Conservation (phyloP, 2,888 invertebrate genomes). For the Protonemura montana region DNA sequence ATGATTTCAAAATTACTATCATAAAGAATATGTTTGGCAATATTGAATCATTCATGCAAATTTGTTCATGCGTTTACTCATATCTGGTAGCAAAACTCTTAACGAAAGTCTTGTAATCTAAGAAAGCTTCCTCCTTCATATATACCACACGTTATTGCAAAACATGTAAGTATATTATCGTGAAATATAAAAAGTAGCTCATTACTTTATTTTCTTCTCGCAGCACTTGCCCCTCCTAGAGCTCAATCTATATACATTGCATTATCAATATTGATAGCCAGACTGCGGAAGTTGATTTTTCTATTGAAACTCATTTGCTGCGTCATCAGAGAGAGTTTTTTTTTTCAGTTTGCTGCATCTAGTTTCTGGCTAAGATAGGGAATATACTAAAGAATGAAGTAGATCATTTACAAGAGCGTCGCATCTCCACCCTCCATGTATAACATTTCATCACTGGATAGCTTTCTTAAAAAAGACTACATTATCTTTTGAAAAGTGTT, state of each 20-base stretch:
- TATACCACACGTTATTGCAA: too few species aligned
- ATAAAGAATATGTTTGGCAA: too few species aligned
- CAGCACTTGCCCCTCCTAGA: background rate
- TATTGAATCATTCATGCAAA: too few species aligned
- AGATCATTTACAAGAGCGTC: background rate
- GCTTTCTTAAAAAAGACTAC: constrained; percentile 9
- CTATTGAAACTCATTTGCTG: constrained; percentile 20
- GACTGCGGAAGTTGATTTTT: background rate
- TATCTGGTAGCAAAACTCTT: too few species aligned
- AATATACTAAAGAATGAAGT: background rate
- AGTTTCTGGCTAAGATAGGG: background rate
- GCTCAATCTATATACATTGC: background rate
- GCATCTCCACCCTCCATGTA: background rate
- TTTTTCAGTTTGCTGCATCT: constrained; percentile 7
- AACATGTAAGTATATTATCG: too few species aligned
- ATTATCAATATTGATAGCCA: constrained; percentile 20
- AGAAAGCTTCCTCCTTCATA: too few species aligned
- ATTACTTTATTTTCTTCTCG: background rate
- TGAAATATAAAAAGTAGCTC: background rate
- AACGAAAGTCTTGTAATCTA: too few species aligned
- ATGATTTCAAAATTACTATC: too few species aligned
- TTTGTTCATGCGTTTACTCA: too few species aligned
- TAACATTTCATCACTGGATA: constrained; percentile 7
- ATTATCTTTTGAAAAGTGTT: background rate
- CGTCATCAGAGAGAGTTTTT: constrained; percentile 13